A percentile compares a stretch with the other conserved stretches of the same genome.
Evolutionary conservation across 2,797 vertebrate species (phyloP).

Genomic region (Schizopygopsis malacanthus): DNA sequence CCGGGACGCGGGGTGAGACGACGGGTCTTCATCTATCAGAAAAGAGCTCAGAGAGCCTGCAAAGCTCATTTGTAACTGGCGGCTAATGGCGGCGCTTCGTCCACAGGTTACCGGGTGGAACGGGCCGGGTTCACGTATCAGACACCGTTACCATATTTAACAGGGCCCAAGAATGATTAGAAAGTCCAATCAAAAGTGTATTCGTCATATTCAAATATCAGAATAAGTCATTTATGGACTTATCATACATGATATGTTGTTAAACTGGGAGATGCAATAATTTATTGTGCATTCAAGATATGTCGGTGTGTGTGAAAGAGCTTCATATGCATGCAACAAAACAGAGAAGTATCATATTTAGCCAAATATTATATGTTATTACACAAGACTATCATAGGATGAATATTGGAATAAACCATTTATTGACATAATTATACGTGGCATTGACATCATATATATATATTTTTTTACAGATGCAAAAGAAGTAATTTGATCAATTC

Average conservation of each 20-base stretch:
- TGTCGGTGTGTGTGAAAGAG: background rate
- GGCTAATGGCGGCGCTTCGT: constrained; percentile 13
- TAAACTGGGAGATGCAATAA: background rate
- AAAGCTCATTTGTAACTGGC: constrained; percentile 33
- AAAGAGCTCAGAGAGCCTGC: constrained; percentile 15
- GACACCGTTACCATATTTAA: background rate
- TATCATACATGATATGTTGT: background rate
- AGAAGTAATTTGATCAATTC: background rate
- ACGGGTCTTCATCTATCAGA: constrained; percentile 67
- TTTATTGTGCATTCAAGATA: background rate
- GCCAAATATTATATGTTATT: too few relatives aligned
- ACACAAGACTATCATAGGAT: background rate
- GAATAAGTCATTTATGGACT: background rate
- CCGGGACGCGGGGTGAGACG: constrained; percentile 71
- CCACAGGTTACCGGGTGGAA: background rate
- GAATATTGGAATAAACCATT: background rate
- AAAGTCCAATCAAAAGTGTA: background rate
- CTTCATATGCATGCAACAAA: background rate
- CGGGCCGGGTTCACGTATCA: background rate
- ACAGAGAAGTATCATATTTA: background rate
- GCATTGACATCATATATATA: background rate
- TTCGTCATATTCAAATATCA: background rate
- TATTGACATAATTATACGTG: background rate
- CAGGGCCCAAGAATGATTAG: background rate
- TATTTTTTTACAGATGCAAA: background rate